phyloP scores from a whole-genome alignment of 2,888 invertebrate genomes.

The Epiblema foenella region DNA sequence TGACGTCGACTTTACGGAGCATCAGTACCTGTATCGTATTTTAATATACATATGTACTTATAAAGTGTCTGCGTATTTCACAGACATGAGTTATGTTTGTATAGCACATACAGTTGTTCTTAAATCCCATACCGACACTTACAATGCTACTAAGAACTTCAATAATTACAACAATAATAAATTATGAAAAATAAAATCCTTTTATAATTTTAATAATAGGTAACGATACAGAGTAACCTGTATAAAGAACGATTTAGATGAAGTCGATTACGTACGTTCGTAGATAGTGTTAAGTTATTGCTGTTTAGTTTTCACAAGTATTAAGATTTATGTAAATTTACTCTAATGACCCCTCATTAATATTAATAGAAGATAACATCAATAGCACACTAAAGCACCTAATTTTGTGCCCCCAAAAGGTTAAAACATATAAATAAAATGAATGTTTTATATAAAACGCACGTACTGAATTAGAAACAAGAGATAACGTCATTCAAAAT shows the following conservation, averaged over 20 bases:
- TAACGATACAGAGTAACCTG: neutral
- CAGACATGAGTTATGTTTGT: no score
- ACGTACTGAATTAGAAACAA: constrained; percentile 35
- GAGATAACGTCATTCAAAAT: constrained; percentile 53
- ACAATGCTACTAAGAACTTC: neutral
- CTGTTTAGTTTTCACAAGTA: constrained; percentile 9
- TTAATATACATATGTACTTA: no score
- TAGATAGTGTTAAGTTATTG: constrained; percentile 14
- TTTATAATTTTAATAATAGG: no score
- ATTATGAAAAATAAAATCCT: no score
- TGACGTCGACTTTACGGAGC: no score
- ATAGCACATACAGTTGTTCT: no score
- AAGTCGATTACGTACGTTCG: neutral
- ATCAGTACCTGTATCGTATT: no score
- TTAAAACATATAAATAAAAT: neutral
- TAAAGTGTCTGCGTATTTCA: no score
- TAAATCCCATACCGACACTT: neutral
- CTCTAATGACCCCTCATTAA: constrained; percentile 29
- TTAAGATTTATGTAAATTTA: constrained; percentile 41
- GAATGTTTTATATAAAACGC: constrained; percentile 9
- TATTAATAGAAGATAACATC: constrained; percentile 30
- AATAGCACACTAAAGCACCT: neutral
- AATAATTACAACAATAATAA: constrained; percentile 21
- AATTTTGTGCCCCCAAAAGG: neutral
- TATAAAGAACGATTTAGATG: neutral